Evolutionary conservation across 2,797 vertebrate genomes (phyloP).

Genomic region (Arremon brunneinucha): DNA sequence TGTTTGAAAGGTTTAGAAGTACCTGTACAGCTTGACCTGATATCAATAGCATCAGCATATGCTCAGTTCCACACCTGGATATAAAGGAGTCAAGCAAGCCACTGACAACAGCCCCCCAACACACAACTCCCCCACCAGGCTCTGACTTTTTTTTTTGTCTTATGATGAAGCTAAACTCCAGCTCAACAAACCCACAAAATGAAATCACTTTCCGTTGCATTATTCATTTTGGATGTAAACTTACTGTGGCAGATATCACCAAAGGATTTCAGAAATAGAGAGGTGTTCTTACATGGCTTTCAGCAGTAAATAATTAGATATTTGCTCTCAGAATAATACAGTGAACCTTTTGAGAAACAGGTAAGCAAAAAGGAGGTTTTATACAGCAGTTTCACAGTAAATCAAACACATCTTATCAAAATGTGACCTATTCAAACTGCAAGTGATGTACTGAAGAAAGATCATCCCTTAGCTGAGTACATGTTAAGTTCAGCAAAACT

Average conservation of each 20-base stretch:
- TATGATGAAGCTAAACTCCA: background rate
- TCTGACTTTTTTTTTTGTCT: background rate
- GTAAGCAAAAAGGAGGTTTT: background rate
- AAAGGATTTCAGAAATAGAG: background rate
- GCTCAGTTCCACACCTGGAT: background rate
- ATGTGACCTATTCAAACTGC: slow-evolving; percentile 64
- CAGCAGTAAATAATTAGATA: slow-evolving; percentile 41
- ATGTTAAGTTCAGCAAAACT: slow-evolving; percentile 45
- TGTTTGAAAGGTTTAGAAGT: background rate
- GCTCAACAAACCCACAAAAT: background rate
- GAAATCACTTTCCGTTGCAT: background rate
- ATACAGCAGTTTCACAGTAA: background rate
- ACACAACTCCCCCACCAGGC: background rate
- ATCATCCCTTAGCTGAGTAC: slow-evolving; percentile 14
- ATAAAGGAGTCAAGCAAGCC: background rate
- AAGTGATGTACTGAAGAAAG: slow-evolving; percentile 33
- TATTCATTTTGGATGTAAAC: background rate
- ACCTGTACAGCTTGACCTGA: background rate
- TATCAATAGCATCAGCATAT: background rate
- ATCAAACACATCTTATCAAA: slow-evolving; percentile 38
- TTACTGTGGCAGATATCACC: background rate
- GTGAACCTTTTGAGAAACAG: background rate
- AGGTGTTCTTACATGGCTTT: background rate
- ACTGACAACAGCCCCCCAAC: background rate
- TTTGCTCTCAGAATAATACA: slow-evolving; percentile 34